phyloP scores from a whole-genome alignment of 2,113 vertebrate genomes.

The Ctenodactylus gundi region DNA sequence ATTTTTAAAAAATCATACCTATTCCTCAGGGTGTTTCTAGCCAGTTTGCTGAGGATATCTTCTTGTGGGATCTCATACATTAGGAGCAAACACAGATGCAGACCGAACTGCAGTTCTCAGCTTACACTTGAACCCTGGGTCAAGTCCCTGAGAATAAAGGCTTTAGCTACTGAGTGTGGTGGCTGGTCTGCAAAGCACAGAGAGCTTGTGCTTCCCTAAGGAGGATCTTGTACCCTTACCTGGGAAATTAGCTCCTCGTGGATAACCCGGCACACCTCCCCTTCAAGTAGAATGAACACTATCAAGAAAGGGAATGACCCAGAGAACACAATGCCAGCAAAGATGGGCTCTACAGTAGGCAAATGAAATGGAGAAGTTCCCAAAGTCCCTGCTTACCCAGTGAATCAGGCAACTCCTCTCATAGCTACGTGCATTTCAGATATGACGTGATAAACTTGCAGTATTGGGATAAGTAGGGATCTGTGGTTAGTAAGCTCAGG shows the following conservation, averaged over 20 bases:
- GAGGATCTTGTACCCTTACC: background rate
- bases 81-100: background rate
- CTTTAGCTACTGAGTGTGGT: background rate
- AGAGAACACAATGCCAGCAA: background rate
- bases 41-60: background rate
- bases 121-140: background rate
- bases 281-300: background rate
- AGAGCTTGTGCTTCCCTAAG: background rate
- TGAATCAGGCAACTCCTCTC: background rate
- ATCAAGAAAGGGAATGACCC: background rate
- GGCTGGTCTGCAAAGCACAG: background rate
- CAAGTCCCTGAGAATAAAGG: background rate
- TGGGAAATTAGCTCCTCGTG: background rate
- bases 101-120: background rate
- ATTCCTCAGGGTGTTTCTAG: background rate
- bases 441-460: background rate
- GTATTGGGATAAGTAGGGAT: background rate
- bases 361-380: background rate
- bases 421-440: background rate
- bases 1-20: background rate
- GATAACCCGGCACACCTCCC: background rate
- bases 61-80: background rate
- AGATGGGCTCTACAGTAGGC: background rate
- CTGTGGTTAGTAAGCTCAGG: fast-evolving
- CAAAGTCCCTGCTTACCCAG: background rate